Base-by-base conservation (phyloP, 2,113 vertebrate genomes). In the Ornithorhynchus anatinus region DNA sequence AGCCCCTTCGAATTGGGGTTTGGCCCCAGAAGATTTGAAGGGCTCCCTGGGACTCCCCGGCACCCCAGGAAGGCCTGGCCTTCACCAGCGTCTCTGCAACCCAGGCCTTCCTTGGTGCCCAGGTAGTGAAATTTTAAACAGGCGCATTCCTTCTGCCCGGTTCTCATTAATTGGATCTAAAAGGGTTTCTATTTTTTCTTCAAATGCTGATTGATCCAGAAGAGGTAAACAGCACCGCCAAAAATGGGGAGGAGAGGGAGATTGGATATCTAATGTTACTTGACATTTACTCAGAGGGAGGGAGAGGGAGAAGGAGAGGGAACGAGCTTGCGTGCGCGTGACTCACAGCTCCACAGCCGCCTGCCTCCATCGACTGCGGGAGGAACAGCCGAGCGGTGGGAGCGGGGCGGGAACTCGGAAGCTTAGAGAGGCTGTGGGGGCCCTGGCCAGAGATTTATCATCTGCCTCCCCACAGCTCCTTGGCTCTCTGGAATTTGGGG, bases 201-300 rank as follows among this genome's bases (percentile, higher is more conserved):
- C 39, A 32, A 68, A 58, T 2, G 35, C 64, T 53, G 67, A 83
- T 79, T 71, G 82, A 85, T 77, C 68, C 51, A 19, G 48, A 35
- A 3, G 67, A 79, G 60, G 84, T 80, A 79, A 84, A 86, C 77
- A 81, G 77, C 81, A 50, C 54, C 16, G 10, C 68, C 67, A 72
- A 80, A 80, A 81, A 33, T 25, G 61, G 39, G 40, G 22, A 22
- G 71, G 48, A 3, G 66, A 69, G 47, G 58, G 73, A 72, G 73
- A 31, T 3, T 50, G 69, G 72, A 47, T 78, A 75, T 63, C 65
- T 69, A 69, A 69, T 53, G 65, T 59, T 58, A 64, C 64, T 74
- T 89, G 87, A 90, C 87, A 88, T 89, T 89, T 89, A 72, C 82
- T 69, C 70, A 77, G 81, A 39, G 59, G 66, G 45, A n/a, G 64